These are phyloP conservation scores for Indicator indicator DNA, from an alignment of 2,113 vertebrate genomes.

Conservation along the genomic window DNA sequence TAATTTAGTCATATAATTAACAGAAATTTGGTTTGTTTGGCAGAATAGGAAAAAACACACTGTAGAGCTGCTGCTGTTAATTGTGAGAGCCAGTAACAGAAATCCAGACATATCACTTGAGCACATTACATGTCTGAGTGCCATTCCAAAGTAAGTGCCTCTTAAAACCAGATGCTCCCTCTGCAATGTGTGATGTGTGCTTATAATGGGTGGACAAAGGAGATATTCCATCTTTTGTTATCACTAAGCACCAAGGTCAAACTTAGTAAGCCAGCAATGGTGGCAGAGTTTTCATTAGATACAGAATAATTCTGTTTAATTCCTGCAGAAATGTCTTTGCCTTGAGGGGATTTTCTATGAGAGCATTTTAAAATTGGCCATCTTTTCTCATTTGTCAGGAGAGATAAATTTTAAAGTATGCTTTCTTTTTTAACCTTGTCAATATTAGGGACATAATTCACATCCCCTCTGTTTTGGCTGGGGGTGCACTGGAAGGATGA, in stretches of 20 bases:
- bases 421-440: background rate
- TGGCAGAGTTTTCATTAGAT: slow-evolving; percentile 2
- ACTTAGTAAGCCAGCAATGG: background rate
- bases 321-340: background rate
- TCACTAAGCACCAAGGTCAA: slow-evolving; percentile 24
- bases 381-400: background rate
- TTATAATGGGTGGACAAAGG: slow-evolving; percentile 11
- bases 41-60: slow-evolving; percentile 39
- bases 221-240: slow-evolving; percentile 12
- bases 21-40: slow-evolving; percentile 53
- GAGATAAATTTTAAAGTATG: background rate
- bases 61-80: slow-evolving; percentile 56
- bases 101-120: slow-evolving; percentile 42
- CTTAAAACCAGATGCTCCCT: slow-evolving; percentile 63
- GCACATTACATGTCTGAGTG: slow-evolving; percentile 11
- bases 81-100: slow-evolving; percentile 58
- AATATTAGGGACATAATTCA: background rate
- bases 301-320: background rate
- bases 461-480: background rate
- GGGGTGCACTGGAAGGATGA: background rate
- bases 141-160: slow-evolving; percentile 57
- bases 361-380: background rate
- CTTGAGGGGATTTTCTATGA: background rate
- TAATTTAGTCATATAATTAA: slow-evolving; percentile 66
- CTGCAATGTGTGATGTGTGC: slow-evolving; percentile 25